These are phyloP conservation scores for Synanthedon formicaeformis DNA, from an alignment of 2,888 invertebrate genomes.

Conservation along the genomic window DNA sequence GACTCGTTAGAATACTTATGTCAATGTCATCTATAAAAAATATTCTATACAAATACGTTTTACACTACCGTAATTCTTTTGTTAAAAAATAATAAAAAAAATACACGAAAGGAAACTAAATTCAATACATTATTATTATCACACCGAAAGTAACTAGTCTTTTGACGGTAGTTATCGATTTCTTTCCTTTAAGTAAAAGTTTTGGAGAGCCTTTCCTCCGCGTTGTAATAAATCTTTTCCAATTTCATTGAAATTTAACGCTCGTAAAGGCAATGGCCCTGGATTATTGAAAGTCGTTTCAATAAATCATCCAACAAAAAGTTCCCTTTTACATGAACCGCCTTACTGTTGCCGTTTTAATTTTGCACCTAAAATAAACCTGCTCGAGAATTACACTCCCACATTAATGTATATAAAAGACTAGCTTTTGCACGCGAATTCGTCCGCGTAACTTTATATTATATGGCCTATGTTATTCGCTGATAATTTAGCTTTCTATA, in stretches of 20 bases:
- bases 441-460: no score
- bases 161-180: slow-evolving; percentile 8
- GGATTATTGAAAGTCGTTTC: slow-evolving; percentile 16
- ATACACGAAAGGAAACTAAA: not conserved
- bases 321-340: slow-evolving; percentile 9
- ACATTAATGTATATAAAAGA: slow-evolving; percentile 6
- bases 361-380: slow-evolving; percentile 6
- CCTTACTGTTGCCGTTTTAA: slow-evolving; percentile 1
- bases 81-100: not conserved
- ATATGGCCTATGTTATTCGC: no score
- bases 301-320: slow-evolving; percentile 28
- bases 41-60: no score
- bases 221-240: slow-evolving; percentile 17
- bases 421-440: no score
- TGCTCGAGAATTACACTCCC: slow-evolving; percentile 3
- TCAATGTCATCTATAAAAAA: no score
- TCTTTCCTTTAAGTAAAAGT: slow-evolving; percentile 8
- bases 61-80: no score
- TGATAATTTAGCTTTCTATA: no score
- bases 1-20: no score
- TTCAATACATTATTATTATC: not conserved
- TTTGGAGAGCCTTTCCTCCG: slow-evolving; percentile 10
- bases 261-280: slow-evolving; percentile 17
- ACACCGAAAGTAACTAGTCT: not conserved
- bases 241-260: slow-evolving; percentile 27